Evolutionary conservation across 1,140 invertebrate genomes (phyloP).

Genomic region (Anagrus nilaparvatae): DNA sequence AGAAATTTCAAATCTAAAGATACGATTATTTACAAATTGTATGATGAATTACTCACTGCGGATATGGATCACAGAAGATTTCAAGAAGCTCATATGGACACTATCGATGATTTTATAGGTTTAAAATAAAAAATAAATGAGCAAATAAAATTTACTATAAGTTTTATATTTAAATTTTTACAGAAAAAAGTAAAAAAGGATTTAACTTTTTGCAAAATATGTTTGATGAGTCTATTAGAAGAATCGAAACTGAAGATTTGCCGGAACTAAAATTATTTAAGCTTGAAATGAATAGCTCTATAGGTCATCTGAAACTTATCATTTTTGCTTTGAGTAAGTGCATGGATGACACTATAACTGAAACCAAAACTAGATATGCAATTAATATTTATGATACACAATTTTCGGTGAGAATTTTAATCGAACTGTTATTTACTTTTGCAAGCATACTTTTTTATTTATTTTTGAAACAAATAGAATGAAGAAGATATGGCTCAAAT

Average conservation of each 20-base stretch:
- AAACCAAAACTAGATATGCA: constrained; percentile 27
- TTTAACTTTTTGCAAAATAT: constrained; percentile 44
- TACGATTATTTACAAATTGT: constrained; percentile 49
- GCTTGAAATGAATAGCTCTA: constrained; percentile 17
- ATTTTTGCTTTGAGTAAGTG: constrained; percentile 21
- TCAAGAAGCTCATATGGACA: constrained; percentile 58
- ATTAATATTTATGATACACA: constrained; percentile 26
- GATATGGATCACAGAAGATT: constrained; percentile 58
- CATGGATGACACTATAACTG: constrained; percentile 21
- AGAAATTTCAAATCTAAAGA: constrained; percentile 54
- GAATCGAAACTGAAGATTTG: constrained; percentile 19
- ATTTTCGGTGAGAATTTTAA: constrained; percentile 26
- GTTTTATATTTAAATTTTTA: constrained; percentile 12
- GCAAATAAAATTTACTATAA: background rate
- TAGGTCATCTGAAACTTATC: constrained; percentile 25
- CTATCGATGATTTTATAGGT: constrained; percentile 58
- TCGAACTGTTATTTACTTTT: too few species aligned
- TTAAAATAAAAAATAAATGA: constrained; percentile 3
- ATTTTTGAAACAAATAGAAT: constrained; percentile 19
- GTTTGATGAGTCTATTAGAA: constrained; percentile 39
- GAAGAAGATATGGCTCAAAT: constrained; percentile 21
- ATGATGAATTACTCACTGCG: constrained; percentile 53
- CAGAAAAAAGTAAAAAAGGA: constrained; percentile 39
- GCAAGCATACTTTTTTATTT: too few species aligned
- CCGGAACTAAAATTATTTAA: constrained; percentile 22